These are phyloP conservation scores for Nyctereutes procyonoides DNA, from an alignment of 2,113 vertebrate species.

Conservation along the genomic window DNA sequence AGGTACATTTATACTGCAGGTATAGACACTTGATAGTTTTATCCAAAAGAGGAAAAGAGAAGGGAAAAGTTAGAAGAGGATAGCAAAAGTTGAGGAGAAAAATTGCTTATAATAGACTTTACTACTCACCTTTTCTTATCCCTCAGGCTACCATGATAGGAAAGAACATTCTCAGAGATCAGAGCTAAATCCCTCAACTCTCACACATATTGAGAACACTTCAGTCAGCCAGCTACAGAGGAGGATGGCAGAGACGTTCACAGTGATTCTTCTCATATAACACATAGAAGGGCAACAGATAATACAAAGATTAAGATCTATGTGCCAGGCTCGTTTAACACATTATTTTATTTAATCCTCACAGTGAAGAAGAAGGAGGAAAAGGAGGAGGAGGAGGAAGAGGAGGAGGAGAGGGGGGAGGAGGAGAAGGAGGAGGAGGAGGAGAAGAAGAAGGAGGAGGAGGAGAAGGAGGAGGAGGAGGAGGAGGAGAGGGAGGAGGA, in stretches of 20 bases:
- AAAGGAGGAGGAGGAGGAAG: too few relatives aligned
- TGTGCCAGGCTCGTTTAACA: background rate
- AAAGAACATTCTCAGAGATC: background rate
- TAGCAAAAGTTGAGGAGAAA: background rate
- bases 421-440: rapidly evolving
- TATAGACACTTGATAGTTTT: background rate
- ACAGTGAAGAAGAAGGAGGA: too few relatives aligned
- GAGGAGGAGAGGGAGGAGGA: background rate
- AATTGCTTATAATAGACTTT: background rate
- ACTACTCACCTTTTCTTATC: background rate
- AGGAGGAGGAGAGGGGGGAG: too few relatives aligned
- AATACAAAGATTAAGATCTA: background rate
- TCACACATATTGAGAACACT: background rate
- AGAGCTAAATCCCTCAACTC: background rate
- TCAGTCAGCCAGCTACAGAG: background rate
- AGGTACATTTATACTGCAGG: background rate
- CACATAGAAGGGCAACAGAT: background rate
- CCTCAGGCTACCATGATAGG: background rate
- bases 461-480: rapidly evolving
- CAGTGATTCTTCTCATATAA: background rate
- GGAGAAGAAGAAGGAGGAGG: rapidly evolving
- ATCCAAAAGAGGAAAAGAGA: background rate
- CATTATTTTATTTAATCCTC: background rate
- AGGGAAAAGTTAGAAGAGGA: background rate
- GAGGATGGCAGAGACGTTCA: background rate